Base-by-base conservation (phyloP, 2,797 vertebrate species). In the Phalanger gymnotis region DNA sequence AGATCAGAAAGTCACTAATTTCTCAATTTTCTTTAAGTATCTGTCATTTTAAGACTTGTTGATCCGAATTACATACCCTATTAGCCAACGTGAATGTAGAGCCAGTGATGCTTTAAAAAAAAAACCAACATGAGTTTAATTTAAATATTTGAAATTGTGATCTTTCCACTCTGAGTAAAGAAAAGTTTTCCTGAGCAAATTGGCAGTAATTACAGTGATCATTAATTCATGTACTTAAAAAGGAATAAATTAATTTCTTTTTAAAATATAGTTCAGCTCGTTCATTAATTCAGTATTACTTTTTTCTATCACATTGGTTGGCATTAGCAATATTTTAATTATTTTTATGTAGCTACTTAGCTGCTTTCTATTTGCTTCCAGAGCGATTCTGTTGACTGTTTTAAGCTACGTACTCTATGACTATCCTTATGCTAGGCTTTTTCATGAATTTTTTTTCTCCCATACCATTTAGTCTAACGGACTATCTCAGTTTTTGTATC, bases 21-120 rank as follows among this genome's bases (percentile, higher is more conserved):
- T 98, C 95, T 97, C 73, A 58, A 54, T 98, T 97, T 97, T 96
- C 96, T 96, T 93, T 97, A 95, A 95, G 54, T 95, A 34, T 95
- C 96, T 97, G 57, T 97, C 94, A 94, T 95, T 98, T 87, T 90
- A 47, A 81, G 95, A 81, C 95, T 97, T 96, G 93, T 97, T 94
- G n/a, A 98, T 98, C 97, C 97, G 96, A 98, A 97, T 97, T 97
- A 96, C 81, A 54, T 98, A 94, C 93, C 91, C 96, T 93, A 96
- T 95, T 98, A 95, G 95, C 96, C 96, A 97, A 95, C 91, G 96
- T 95, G 95, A 47, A 19, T 92, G 34, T 47, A 11, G 95, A 61
- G 5, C 47, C 66, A 91, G 31, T 54, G 19, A 93, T 55, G 73
- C 52, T 51, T 93, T 93, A 93, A 87, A 96, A 87, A 0, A n/a